These are phyloP conservation scores for Anthophora plumipes DNA, from an alignment of 2,888 invertebrate genomes.

Conservation along the genomic window DNA sequence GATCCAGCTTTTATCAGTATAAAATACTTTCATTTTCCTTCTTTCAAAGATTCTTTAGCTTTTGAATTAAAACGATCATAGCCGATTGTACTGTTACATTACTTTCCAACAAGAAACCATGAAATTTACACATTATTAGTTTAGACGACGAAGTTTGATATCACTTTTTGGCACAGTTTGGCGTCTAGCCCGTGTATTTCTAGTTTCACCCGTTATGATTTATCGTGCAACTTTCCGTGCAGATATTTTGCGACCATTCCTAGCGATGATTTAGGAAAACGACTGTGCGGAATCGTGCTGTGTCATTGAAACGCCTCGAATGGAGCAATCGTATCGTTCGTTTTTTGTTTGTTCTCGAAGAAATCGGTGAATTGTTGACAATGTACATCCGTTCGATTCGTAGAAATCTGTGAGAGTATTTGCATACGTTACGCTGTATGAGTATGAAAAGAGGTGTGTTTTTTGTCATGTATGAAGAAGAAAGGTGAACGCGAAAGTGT, in stretches of 20 bases:
- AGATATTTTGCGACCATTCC: slow-evolving; percentile 23
- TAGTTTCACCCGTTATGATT: slow-evolving; percentile 31
- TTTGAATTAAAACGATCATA: too few species aligned
- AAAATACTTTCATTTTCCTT: too few species aligned
- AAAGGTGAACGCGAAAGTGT: slow-evolving; percentile 29
- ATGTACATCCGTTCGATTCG: not conserved
- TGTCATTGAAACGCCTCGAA: not conserved
- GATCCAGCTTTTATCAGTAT: too few species aligned
- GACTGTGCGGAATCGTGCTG: not conserved
- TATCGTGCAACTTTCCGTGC: slow-evolving; percentile 30
- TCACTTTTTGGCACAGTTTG: not conserved
- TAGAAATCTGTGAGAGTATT: too few species aligned
- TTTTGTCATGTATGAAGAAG: slow-evolving; percentile 12
- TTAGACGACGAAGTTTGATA: not conserved
- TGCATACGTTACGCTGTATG: too few species aligned
- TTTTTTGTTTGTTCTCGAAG: not conserved
- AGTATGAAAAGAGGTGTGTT: too few species aligned
- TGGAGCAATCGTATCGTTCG: not conserved
- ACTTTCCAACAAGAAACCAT: too few species aligned
- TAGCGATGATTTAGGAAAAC: slow-evolving; percentile 2
- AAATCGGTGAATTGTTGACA: not conserved
- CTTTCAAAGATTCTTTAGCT: too few species aligned
- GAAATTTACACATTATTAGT: not conserved
- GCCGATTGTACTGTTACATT: too few species aligned
- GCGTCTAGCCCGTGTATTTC: not conserved